Percentiles rank a stretch among this genome's conserved stretches.
Conservation (phyloP, 2,888 invertebrate genomes). For the Marasmarcha lunaedactyla region DNA sequence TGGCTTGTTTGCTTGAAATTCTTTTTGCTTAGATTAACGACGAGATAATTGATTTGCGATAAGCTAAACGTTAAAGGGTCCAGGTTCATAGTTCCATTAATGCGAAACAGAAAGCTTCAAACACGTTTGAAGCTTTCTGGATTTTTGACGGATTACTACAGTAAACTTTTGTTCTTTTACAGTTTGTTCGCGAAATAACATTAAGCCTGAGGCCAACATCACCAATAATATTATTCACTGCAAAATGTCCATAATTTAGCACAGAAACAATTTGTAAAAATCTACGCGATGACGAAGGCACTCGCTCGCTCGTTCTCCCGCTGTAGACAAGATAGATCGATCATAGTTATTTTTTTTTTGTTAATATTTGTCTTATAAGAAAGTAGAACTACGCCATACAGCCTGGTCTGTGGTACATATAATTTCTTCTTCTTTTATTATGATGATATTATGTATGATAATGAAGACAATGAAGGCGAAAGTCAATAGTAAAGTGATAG, state of each 20-base stretch:
- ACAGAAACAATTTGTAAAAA: conserved; percentile 32
- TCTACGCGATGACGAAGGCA: conserved; percentile 46
- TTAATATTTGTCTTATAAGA: no score
- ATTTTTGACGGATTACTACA: conserved; percentile 78
- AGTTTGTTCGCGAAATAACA: conserved; percentile 56
- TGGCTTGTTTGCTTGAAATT: conserved; percentile 92
- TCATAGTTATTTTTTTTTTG: no score
- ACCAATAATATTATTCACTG: conserved; percentile 60
- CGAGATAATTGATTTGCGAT: conserved; percentile 98
- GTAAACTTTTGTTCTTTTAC: conserved; percentile 47
- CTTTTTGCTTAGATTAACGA: conserved; percentile 95
- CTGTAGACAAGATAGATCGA: conserved; percentile 8
- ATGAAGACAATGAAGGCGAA: no score
- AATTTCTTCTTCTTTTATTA: no score
- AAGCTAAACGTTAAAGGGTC: conserved; percentile 98
- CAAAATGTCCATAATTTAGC: conserved; percentile 46
- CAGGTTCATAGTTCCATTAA: conserved; percentile 98
- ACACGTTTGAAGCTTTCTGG: conserved; percentile 92
- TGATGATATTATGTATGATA: no score
- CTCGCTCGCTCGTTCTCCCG: conserved; percentile 19
- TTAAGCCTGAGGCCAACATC: conserved; percentile 61
- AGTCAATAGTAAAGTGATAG: no score
- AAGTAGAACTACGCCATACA: no score
- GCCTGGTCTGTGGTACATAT: no score
- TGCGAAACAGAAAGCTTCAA: conserved; percentile 95